Evolutionary conservation across 1,140 invertebrate genomes (phyloP), one percentile per base, ranked within the genome.

Genomic region (Brachionus rotundiformis): DNA sequence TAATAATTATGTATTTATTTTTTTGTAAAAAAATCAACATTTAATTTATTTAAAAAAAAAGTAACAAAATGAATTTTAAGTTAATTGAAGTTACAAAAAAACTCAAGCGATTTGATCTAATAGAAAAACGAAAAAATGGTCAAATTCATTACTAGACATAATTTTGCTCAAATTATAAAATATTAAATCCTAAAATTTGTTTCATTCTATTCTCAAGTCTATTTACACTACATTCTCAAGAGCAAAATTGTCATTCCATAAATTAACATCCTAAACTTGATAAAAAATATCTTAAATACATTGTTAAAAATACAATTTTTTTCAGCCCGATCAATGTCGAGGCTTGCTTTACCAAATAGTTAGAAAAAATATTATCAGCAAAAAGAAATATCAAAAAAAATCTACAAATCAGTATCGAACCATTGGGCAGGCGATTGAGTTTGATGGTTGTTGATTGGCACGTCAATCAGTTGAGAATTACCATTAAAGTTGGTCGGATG

Each of bases 371-470:
- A 68, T 1, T 68, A 68, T 68, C 63, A 68, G 31, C 19, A n/a
- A n/a, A n/a, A n/a, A n/a, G n/a, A n/a, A n/a, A n/a, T 59, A 8
- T 16, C 7, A 25, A 25, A 44, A 44, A 73, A 44, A 19, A 19
- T 8, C 16, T 79, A 79, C 23, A 79, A 47, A 63, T 79, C 76
- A 54, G 76, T 79, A 25, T 79, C 76, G 27, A 79, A 79, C 76
- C 76, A 79, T 33, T 54, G 47, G 19, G 76, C 76, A n/a, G 76
- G 47, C 33, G 76, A 79, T 39, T 79, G 76, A 33, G n/a, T 36
- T 39, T 54, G 76, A 59, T 79, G 68, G 36, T 25, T 54, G 10
- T 49, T 59, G 25, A 54, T 29, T 6, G 44, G 36, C n/a, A 79
- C n/a, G 33, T 79, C 76, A 59, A 79, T 41, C 31, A 79, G 25